These are phyloP conservation scores for Zaprionus obscuricornis DNA, from an alignment of 2,888 invertebrate species.

Conservation along the genomic window DNA sequence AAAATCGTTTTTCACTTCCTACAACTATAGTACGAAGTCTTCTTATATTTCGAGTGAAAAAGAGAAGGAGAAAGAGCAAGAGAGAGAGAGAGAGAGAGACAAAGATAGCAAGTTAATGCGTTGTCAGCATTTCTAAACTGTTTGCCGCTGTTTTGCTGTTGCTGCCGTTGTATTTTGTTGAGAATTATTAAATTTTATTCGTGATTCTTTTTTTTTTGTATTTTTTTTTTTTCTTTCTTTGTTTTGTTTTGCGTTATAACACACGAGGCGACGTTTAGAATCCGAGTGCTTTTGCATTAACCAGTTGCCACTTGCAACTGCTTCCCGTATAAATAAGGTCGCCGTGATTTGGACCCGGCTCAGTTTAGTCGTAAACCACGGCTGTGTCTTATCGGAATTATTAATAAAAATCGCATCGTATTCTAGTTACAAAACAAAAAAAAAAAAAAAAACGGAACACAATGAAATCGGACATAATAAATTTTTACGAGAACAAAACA, in stretches of 20 bases:
- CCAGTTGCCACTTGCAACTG: background rate
- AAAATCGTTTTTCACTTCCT: no score
- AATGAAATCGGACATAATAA: conserved; percentile 83
- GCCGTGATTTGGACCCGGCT: conserved; percentile 17
- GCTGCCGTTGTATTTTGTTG: background rate
- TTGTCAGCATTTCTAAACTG: background rate
- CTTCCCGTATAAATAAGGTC: conserved; percentile 52
- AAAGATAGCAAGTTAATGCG: background rate
- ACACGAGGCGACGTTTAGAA: conserved; percentile 6
- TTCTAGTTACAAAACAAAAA: no score
- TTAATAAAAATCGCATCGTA: no score
- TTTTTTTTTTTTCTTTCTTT: no score
- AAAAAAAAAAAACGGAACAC: no score
- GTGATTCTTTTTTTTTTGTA: conserved; percentile 20
- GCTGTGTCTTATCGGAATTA: conserved; percentile 2
- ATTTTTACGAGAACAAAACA: conserved; percentile 86
- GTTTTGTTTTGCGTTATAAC: no score
- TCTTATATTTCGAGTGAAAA: no score
- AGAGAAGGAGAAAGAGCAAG: no score
- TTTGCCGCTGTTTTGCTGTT: background rate
- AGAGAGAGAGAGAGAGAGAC: no score
- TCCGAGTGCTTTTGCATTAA: conserved; percentile 7
- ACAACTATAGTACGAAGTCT: no score
- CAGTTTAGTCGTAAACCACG: conserved; percentile 42
- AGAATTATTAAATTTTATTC: conserved; percentile 15